A percentile compares a stretch with the other conserved stretches of the same genome.
phyloP scores from a whole-genome alignment of 2,797 vertebrate genomes.

The Anguilla pacifica region DNA sequence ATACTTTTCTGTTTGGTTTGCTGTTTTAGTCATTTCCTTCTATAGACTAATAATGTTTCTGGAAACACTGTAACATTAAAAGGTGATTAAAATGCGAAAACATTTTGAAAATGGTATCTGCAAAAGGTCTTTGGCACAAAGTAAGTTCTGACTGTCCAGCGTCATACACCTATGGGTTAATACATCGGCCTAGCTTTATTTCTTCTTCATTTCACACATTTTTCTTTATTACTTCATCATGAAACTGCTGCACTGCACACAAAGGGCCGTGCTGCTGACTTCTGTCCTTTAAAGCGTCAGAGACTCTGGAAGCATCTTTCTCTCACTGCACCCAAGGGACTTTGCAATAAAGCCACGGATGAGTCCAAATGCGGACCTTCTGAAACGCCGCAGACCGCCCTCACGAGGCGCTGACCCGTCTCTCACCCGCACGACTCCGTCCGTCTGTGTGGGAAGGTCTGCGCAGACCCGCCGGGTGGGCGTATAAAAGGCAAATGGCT shows the following conservation, averaged over 20 bases:
- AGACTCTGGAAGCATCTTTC: not conserved
- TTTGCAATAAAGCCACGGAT: not conserved
- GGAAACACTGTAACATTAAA: not conserved
- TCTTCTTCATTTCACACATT: not conserved
- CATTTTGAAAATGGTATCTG: not conserved
- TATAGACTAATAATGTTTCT: not conserved
- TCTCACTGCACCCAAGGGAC: not conserved
- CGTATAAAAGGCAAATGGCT: not conserved
- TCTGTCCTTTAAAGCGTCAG: not conserved
- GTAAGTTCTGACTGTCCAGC: not conserved
- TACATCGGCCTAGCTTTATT: not conserved
- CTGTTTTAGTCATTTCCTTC: not conserved
- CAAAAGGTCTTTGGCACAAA: not conserved
- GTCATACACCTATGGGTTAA: not conserved
- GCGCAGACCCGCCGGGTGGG: not conserved
- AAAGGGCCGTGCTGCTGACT: not conserved
- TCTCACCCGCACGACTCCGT: not conserved
- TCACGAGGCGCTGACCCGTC: not conserved
- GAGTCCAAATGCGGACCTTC: not conserved
- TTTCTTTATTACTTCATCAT: not conserved
- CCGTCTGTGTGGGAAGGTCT: not conserved
- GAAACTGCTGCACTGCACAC: not conserved
- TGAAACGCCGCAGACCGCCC: not conserved
- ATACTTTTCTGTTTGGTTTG: not conserved
- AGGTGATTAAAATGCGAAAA: not conserved